These are phyloP conservation scores for Lophotriccus pileatus DNA, from an alignment of 2,797 vertebrate species.

Conservation along the genomic window DNA sequence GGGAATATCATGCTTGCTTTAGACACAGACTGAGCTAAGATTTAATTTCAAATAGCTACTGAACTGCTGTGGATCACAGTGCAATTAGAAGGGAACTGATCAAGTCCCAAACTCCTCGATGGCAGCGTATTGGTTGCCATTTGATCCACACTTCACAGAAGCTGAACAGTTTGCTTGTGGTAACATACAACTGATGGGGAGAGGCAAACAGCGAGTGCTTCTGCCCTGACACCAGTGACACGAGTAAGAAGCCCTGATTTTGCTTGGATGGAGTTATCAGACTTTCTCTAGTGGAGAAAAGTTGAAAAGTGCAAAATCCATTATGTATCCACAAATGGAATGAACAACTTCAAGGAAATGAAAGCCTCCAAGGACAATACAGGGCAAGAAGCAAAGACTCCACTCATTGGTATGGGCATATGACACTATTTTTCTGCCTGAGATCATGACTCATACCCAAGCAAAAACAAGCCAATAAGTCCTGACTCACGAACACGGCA, in stretches of 20 bases:
- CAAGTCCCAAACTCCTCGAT: neutral
- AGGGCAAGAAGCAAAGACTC: neutral
- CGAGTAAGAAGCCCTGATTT: neutral
- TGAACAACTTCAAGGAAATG: neutral
- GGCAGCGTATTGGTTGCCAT: neutral
- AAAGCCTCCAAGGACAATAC: neutral
- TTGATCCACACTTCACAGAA: neutral
- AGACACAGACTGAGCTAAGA: neutral
- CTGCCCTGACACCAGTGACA: neutral
- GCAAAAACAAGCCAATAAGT: neutral
- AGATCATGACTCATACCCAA: neutral
- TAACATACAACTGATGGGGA: neutral
- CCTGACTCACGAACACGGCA: neutral
- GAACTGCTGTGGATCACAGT: neutral
- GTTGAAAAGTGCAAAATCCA: neutral
- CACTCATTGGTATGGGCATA: rapidly evolving
- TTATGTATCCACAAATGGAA: neutral
- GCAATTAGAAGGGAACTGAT: neutral
- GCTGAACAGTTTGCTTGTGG: neutral
- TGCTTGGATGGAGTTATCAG: neutral
- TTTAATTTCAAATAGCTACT: neutral
- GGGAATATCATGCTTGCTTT: neutral
- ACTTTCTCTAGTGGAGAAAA: neutral
- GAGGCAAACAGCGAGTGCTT: neutral
- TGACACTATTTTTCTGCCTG: neutral